Evolutionary conservation across 1,140 invertebrate genomes (phyloP), one percentile per base, ranked within the genome.

Genomic region (Apis cerana): DNA sequence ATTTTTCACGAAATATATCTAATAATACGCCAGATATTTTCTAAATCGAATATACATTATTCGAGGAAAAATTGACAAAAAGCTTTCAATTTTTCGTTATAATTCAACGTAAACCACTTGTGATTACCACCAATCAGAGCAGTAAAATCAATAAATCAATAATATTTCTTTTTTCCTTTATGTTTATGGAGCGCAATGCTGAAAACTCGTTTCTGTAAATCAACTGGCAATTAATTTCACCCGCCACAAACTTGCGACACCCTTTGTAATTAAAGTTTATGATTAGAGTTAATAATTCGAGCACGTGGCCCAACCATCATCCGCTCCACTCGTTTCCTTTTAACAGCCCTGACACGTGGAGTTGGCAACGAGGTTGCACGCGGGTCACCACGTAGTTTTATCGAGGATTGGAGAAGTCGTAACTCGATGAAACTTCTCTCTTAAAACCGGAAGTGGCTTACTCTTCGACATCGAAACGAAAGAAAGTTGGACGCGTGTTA

Each of bases 251-350:
- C 81, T 85, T 90, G 82, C 80, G 85, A 85, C 62, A 83, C 64
- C 69, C 68, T 92, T 92, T 91, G 92, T 91, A 91, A 93, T 93
- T 90, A 90, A 92, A 90, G 90, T 92, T 92, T 92, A 93, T 89
- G 92, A 92, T 93, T 92, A 91, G 89, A 93, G 91, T 92, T 92
- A 92, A 92, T 92, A 93, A 92, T 93, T 92, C 88, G 88, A 92
- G 92, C 90, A 92, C 91, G 90, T 92, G 91, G 90, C 86, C 75
- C 85, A 71, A 48, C 33, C 19, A 64, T 33, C 61, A 43, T 43
- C 33, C 33, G 3, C 85, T 43, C 17, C 59, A 27, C 54, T 43
- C 59, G 70, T 68, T 64, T 12, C 62, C 65, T 70, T 82, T 82
- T 88, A 84, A 89, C 85, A 80, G 84, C 75, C 52, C 68, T 33